These are phyloP conservation scores for Drosophila merina DNA, from an alignment of 2,888 invertebrate species.

Conservation along the genomic window DNA sequence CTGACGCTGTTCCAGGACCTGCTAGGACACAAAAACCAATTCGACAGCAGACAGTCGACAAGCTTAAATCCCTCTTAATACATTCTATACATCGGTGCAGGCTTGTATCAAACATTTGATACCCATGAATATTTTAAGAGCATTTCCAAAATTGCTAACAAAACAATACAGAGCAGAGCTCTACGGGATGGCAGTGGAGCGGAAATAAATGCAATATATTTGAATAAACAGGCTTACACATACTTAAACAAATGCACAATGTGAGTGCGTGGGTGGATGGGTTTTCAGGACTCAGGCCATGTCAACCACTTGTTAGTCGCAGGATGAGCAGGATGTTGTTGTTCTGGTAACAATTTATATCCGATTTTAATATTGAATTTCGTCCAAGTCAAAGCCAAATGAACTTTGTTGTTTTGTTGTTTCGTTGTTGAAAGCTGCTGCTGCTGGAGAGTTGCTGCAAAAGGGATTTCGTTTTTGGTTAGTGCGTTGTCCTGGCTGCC, in stretches of 20 bases:
- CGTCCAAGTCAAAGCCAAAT: constrained; percentile 54
- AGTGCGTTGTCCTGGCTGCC: constrained; percentile 29
- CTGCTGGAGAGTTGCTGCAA: constrained; percentile 10
- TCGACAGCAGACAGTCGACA: constrained; percentile 20
- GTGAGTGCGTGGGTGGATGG: constrained; percentile 3
- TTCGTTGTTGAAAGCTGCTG: constrained; percentile 37
- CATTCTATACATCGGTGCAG: constrained; percentile 12
- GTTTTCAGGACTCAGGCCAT: constrained; percentile 34
- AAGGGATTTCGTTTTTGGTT: constrained; percentile 16
- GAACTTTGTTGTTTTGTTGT: constrained; percentile 47
- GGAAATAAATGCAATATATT: constrained; percentile 74
- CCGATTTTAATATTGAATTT: constrained; percentile 78
- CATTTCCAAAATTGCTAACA: constrained; percentile 62
- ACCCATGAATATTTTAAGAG: constrained; percentile 72
- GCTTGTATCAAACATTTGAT: constrained; percentile 41
- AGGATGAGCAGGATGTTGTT: constrained; percentile 41
- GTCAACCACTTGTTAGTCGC: constrained; percentile 74
- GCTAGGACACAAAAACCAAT: constrained; percentile 12
- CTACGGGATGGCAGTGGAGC: constrained; percentile 34
- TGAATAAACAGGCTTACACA: constrained; percentile 77
- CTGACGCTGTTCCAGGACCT: constrained; percentile 8
- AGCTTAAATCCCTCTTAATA: constrained; percentile 32
- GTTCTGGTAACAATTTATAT: constrained; percentile 67
- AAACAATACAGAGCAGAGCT: constrained; percentile 24
- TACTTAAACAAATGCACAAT: constrained; percentile 64